A percentile compares a stretch with the other conserved stretches of the same genome.
Evolutionary conservation across 2,888 invertebrate genomes (phyloP).

Genomic region (Euproctis similis): DNA sequence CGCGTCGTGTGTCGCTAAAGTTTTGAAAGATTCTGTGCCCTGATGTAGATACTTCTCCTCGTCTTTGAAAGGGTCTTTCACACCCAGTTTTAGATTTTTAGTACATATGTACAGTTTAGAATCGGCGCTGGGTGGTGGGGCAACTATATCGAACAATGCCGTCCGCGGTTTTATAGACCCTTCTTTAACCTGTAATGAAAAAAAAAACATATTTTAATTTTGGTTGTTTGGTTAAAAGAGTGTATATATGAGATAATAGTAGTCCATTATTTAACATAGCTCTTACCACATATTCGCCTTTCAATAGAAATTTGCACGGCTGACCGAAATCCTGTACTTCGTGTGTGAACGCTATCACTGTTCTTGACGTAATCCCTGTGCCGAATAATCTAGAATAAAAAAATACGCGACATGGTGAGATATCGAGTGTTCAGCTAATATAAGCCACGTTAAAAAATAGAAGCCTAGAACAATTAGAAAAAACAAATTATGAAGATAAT

Average conservation of each 20-base stretch:
- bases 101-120: slow-evolving; percentile 72
- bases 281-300: slow-evolving; percentile 60
- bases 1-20: slow-evolving; percentile 79
- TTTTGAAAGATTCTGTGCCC: slow-evolving; percentile 78
- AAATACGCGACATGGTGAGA: no score
- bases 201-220: neutral
- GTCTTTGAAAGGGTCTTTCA: slow-evolving; percentile 38
- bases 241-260: neutral
- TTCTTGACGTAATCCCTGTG: slow-evolving; percentile 77
- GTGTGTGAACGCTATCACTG: slow-evolving; percentile 83
- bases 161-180: slow-evolving; percentile 56
- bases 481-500: no score
- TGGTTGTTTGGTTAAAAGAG: neutral
- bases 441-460: no score
- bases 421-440: no score
- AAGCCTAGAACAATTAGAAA: no score
- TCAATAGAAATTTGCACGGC: slow-evolving; percentile 77
- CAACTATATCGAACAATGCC: slow-evolving; percentile 69
- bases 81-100: slow-evolving; percentile 50
- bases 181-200: slow-evolving; percentile 52
- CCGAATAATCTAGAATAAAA: slow-evolving; percentile 80
- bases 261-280: neutral
- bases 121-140: slow-evolving; percentile 54
- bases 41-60: slow-evolving; percentile 78
- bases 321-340: slow-evolving; percentile 68